Evolutionary conservation across 2,888 invertebrate genomes (phyloP).

Genomic region (Pharmacophagus antenor): DNA sequence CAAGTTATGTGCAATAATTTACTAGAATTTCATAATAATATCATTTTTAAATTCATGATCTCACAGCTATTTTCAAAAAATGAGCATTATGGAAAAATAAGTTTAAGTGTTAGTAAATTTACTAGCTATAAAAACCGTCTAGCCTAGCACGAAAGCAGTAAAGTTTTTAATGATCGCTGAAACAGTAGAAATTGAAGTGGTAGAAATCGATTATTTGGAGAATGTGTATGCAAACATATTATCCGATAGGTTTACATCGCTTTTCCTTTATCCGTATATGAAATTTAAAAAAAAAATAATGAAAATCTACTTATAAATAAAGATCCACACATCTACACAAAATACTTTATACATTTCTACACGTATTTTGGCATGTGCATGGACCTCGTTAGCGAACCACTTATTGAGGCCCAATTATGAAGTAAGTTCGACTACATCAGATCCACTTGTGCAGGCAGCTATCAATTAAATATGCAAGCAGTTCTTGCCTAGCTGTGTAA

Average conservation of each 20-base stretch:
- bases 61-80: no score
- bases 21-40: background rate
- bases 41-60: background rate
- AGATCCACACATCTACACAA: conserved; percentile 23
- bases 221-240: background rate
- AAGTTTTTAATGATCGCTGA: no score
- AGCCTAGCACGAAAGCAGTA: no score
- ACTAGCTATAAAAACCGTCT: no score
- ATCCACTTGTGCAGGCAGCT: conserved; percentile 47
- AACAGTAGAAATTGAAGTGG: background rate
- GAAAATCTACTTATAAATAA: conserved; percentile 22
- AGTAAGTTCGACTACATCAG: conserved; percentile 54
- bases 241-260: background rate
- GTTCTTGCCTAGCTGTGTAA: no score
- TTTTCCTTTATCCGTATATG: background rate
- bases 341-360: conserved; percentile 44
- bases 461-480: conserved; percentile 60
- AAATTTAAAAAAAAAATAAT: background rate
- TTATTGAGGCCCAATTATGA: conserved; percentile 63
- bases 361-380: conserved; percentile 65
- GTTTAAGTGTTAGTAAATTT: no score
- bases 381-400: conserved; percentile 66
- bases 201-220: background rate
- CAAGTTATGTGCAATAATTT: no score
- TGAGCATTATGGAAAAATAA: no score